Base-by-base conservation (phyloP, 53 echinoderm and acorn worm species). In the Paracentrotus lividus region DNA sequence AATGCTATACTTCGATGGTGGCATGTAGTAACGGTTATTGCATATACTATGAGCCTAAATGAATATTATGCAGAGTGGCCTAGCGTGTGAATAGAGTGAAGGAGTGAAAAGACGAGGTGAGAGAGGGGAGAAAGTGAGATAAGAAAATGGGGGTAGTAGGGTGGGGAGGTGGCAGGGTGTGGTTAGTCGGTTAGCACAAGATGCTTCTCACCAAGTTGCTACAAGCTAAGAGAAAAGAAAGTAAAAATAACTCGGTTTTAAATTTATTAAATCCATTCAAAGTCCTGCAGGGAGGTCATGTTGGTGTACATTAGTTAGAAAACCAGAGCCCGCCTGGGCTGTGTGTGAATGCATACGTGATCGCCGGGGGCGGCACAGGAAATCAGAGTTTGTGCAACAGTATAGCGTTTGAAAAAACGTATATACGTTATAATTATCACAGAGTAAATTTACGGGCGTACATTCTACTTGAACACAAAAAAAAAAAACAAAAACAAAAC, bases 211-310 rank as follows among this genome's bases (percentile, higher is more conserved):
- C 20, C 38, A n/a, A n/a, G n/a, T n/a, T n/a, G n/a, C n/a, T n/a
- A n/a, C n/a, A n/a, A n/a, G n/a, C 18, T 16, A 44, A 51, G 49
- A n/a, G 34, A 85, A n/a, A 85, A 51, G 29, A n/a, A 84, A 27
- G 84, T 29, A 49, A 3, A 49, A 85, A 49, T 47, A 85, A 49
- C 49, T 20, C 47, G 47, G 27, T 49, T 51, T 24, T 49, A 84
- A 84, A 84, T 84, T 49, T 51, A 84, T 84, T 84, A 45, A 49
- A 51, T 47, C 85, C 85, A 85, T 49, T 85, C 49, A 47, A 47
- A n/a, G 49, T 49, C 85, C n/a, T 51, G 85, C 47, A 14, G 26
- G 2, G 51, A 23, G 8, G 47, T n/a, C 29, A 85, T 85, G 85
- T 45, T 85, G n/a, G 85, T 72, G 33, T n/a, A n/a, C 32, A 38